phyloP scores from a whole-genome alignment of 2,113 vertebrate genomes.

The Mionectes macconnelli region DNA sequence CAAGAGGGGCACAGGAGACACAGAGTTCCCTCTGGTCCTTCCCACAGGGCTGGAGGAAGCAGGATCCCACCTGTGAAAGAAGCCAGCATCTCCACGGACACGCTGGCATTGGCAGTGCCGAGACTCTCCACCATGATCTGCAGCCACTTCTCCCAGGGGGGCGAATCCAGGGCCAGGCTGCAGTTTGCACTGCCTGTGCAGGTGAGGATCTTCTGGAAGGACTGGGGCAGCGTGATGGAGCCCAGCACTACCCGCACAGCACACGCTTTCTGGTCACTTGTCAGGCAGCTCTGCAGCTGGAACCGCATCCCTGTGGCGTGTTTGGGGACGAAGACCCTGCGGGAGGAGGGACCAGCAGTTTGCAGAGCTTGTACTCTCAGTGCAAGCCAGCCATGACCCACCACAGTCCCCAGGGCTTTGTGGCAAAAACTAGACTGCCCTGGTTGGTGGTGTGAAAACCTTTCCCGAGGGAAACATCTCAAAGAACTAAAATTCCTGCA shows the following conservation, averaged over 20 bases:
- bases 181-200: slow-evolving; percentile 75
- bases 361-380: neutral
- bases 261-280: slow-evolving; percentile 61
- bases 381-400: neutral
- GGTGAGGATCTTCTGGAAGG: slow-evolving; percentile 74
- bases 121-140: slow-evolving; percentile 80
- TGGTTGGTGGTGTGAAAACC: neutral
- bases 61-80: slow-evolving; percentile 81
- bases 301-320: slow-evolving; percentile 77
- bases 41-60: neutral
- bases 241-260: slow-evolving; percentile 79
- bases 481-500: neutral
- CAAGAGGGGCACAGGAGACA: neutral
- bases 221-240: slow-evolving; percentile 71
- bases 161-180: slow-evolving; percentile 72
- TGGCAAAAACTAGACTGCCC: neutral
- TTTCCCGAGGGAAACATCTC: neutral
- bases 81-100: slow-evolving; percentile 74
- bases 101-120: slow-evolving; percentile 31
- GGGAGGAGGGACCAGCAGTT: neutral
- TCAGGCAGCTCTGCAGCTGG: slow-evolving; percentile 75
- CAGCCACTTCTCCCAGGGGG: slow-evolving; percentile 91
- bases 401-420: neutral
- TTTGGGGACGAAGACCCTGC: slow-evolving; percentile 87
- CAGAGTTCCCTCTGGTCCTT: neutral